A percentile compares a stretch with the other conserved stretches of the same genome.
These are phyloP conservation scores for Calameuta pallipes DNA, from an alignment of 2,888 invertebrate genomes.

Conservation along the genomic window DNA sequence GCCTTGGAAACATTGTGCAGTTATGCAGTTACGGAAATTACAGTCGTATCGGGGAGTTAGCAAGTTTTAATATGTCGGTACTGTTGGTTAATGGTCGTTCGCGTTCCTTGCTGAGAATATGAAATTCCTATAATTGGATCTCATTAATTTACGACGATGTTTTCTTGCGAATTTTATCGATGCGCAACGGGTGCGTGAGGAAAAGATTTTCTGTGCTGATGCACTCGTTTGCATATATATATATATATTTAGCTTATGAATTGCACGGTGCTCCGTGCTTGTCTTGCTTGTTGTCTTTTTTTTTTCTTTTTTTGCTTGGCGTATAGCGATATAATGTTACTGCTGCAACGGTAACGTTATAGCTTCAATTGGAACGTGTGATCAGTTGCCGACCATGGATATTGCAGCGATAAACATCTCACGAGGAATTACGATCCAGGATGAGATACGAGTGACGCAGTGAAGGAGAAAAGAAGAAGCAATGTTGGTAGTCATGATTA, in stretches of 20 bases:
- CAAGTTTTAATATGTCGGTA: not conserved
- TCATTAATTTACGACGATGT: not conserved
- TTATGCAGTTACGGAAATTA: not conserved
- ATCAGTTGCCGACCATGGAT: conserved; percentile 3
- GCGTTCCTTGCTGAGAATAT: not conserved
- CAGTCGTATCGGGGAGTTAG: not conserved
- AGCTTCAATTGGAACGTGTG: conserved; percentile 2
- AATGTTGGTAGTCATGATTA: not conserved
- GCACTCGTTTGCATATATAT: not conserved
- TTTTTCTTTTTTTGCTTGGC: not conserved
- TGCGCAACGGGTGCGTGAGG: not conserved
- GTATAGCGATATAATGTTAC: not conserved
- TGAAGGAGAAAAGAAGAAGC: not conserved
- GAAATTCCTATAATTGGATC: not conserved
- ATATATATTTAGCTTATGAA: not conserved
- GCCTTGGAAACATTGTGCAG: not conserved
- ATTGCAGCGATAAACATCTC: not conserved
- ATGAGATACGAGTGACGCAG: not conserved
- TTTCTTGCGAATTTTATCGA: not conserved
- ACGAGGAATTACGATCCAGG: not conserved
- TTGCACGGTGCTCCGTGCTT: not conserved
- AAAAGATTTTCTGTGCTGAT: not conserved
- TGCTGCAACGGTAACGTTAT: not conserved
- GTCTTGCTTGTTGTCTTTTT: not conserved
- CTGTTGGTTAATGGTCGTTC: not conserved